Evolutionary conservation across 2,797 vertebrate species (phyloP).

Genomic region (Loriculus beryllinus): DNA sequence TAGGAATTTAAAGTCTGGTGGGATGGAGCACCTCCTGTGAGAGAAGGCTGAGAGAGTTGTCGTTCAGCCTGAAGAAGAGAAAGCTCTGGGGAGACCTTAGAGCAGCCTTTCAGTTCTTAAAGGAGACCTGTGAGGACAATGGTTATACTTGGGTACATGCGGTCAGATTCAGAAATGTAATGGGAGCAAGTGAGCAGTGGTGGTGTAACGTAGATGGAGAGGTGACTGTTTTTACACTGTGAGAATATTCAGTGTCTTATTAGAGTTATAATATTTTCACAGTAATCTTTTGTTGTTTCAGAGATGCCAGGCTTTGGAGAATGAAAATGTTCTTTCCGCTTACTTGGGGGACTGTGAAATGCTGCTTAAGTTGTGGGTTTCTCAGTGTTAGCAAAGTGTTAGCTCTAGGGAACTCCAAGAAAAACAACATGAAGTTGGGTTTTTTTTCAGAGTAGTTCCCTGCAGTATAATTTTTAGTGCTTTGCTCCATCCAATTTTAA

Average conservation of each 20-base stretch:
- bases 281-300: background rate
- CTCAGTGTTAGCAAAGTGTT: background rate
- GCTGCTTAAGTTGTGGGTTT: conserved; percentile 1
- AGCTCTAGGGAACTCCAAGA: conserved; percentile 33
- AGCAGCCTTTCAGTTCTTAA: background rate
- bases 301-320: background rate
- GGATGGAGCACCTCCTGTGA: background rate
- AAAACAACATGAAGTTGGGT: background rate
- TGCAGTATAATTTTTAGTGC: conserved; percentile 29
- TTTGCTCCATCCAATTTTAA: conserved; percentile 50
- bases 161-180: background rate
- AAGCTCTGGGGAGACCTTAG: background rate
- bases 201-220: background rate
- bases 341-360: conserved; percentile 1
- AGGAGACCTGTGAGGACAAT: background rate
- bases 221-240: background rate
- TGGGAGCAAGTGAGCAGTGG: background rate
- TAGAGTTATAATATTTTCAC: background rate
- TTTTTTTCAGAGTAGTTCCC: background rate
- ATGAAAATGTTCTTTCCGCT: background rate
- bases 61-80: background rate
- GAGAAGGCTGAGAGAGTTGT: background rate
- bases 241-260: background rate
- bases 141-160: background rate
- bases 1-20: background rate